Base-by-base conservation (phyloP, 2,888 invertebrate genomes). In the Mallateleia sp. region DNA sequence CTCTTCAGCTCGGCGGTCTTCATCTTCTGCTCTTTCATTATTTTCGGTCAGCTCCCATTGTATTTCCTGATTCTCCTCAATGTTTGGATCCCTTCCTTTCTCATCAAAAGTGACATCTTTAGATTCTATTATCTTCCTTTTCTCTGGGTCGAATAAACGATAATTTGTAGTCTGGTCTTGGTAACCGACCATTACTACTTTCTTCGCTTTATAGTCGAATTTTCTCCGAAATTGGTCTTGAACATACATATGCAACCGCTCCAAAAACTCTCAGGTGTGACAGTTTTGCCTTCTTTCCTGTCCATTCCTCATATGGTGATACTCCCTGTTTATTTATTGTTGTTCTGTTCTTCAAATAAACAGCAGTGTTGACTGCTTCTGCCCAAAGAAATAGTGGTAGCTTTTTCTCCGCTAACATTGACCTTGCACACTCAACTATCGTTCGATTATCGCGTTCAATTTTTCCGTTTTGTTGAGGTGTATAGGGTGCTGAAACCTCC, bases 121-220 rank as follows among this genome's bases (percentile, higher is more conserved):
- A 11, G 84, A 80, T 28, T 66, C 78, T 14, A 54, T 42, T 6
- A 84, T 52, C 42, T 67, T 47, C 20, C 14, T 62, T 22, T 5
- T 50, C 8, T 75, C 38, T 20, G 62, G 34, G 32, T 75, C 85
- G 24, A 58, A 82, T n/a, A 88, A 22, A 4, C 83, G 52, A 32
- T 89, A 88, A 25, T 85, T 87, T 7, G 52, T 22, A 0, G 85
- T 60, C 2, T 87, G 52, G 2, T 15, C 75, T 15, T 83, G 78
- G 50, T 91, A 90, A 0, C 90, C 89, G 5, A 90, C 84, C 34
- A 91, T 50, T 0, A 87, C 22, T 24, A 88, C 45, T 38, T 89
- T 91, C 42, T 82, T 81, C 2, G 88, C 77, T 45, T 88, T 90
- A 1, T 69, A 38, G 34, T 91, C 91, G 2, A 89, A 64, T 32